Percentiles rank a stretch among this genome's conserved stretches.
Conservation (phyloP, 1,140 invertebrate species). For the Ceratina japonica region DNA sequence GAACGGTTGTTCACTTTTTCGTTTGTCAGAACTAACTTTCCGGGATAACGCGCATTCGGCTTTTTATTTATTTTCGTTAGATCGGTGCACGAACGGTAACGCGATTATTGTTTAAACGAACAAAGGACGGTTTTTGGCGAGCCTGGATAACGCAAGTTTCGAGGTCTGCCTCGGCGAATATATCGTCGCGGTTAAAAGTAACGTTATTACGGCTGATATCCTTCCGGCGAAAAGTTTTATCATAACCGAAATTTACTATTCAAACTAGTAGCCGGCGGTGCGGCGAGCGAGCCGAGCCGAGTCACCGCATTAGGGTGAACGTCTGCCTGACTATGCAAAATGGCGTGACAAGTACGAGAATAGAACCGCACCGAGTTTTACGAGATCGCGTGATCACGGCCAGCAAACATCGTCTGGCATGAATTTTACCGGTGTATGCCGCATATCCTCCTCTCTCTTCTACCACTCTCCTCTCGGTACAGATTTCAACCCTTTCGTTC, state of each 20-base stretch:
- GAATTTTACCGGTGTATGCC: conserved; percentile 65
- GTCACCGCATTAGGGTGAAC: conserved; percentile 67
- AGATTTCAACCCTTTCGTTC: conserved; percentile 44
- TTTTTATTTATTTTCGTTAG: no score
- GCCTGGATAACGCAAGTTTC: conserved; percentile 30
- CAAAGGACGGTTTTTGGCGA: conserved; percentile 1
- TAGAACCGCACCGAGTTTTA: conserved; percentile 75
- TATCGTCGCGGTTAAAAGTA: conserved; percentile 52
- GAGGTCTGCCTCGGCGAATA: conserved; percentile 2
- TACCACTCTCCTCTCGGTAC: conserved; percentile 48
- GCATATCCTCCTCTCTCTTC: conserved; percentile 64
- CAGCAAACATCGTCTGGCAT: conserved; percentile 69
- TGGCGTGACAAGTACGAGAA: conserved; percentile 77
- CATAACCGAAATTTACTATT: conserved; percentile 65
- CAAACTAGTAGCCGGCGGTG: conserved; percentile 44
- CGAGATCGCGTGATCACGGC: conserved; percentile 73
- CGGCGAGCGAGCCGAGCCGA: conserved; percentile 19
- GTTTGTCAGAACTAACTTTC: no score
- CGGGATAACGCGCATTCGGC: no score
- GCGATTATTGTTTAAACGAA: conserved; percentile 38
- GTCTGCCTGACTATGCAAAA: conserved; percentile 75
- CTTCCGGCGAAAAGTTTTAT: conserved; percentile 55
- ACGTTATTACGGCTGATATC: conserved; percentile 51
- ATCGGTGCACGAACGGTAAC: background rate
- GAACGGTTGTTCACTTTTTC: no score